These are phyloP conservation scores for Cantharis lateralis DNA, from an alignment of 2,888 invertebrate genomes.

Conservation along the genomic window DNA sequence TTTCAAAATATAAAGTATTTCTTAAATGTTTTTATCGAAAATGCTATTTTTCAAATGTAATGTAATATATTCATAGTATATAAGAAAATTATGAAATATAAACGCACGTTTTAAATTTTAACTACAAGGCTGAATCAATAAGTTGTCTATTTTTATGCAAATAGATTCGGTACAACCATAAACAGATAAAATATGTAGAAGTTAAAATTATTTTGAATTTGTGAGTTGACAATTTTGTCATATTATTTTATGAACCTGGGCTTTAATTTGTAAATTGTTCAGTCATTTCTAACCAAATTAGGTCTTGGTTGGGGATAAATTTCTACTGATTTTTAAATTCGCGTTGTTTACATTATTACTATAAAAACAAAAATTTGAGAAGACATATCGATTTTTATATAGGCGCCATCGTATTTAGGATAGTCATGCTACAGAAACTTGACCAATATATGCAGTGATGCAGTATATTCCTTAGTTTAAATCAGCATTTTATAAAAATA, in stretches of 20 bases:
- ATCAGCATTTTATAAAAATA: neutral
- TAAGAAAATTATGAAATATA: neutral
- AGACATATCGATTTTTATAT: neutral
- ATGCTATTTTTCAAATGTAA: neutral
- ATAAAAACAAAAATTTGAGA: neutral
- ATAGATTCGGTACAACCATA: neutral
- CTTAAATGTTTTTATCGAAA: neutral
- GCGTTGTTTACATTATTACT: neutral
- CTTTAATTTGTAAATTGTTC: no score
- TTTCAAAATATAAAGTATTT: neutral
- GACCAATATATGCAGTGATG: neutral
- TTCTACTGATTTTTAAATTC: neutral
- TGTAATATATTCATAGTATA: neutral
- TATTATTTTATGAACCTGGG: neutral
- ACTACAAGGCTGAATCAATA: neutral
- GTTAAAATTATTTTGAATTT: neutral
- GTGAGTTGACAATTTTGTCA: neutral
- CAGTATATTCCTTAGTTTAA: neutral
- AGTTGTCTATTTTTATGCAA: neutral
- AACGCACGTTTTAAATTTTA: neutral
- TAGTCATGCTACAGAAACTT: neutral
- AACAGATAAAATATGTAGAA: neutral
- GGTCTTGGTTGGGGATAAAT: neutral
- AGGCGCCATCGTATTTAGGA: neutral
- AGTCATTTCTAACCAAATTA: no score